A percentile compares a stretch with the other conserved stretches of the same genome.
These are phyloP conservation scores for Leptopilina syphax DNA, from an alignment of 2,888 invertebrate genomes.

Conservation along the genomic window DNA sequence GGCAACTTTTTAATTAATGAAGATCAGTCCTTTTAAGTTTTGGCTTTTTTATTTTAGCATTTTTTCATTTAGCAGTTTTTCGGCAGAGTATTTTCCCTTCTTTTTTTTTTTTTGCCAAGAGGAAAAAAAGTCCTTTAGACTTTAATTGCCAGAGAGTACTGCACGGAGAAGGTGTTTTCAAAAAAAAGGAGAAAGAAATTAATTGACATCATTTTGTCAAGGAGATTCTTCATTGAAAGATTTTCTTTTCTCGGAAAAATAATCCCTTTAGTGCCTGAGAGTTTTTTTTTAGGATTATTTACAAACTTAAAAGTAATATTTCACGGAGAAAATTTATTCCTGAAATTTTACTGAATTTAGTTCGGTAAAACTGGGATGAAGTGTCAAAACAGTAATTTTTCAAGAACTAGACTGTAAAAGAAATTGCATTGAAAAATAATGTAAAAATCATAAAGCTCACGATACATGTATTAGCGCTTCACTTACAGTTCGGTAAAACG, in stretches of 20 bases:
- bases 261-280: not conserved
- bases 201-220: constrained; percentile 6
- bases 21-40: not conserved
- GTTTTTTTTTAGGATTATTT: not conserved
- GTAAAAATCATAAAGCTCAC: too few relatives aligned
- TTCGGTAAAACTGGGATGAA: too few relatives aligned
- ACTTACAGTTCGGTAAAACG: too few relatives aligned
- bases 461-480: too few relatives aligned
- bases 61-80: not conserved
- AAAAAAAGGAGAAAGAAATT: not conserved
- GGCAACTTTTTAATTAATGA: constrained; percentile 11
- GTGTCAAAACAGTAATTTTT: too few relatives aligned
- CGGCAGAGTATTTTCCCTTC: not conserved
- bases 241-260: not conserved
- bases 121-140: constrained; percentile 8
- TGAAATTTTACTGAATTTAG: too few relatives aligned
- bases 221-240: not conserved
- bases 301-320: not conserved
- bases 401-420: too few relatives aligned
- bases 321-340: too few relatives aligned
- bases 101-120: not conserved
- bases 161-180: not conserved
- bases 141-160: constrained; percentile 17
- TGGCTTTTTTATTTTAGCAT: not conserved
- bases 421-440: too few relatives aligned